These are phyloP conservation scores for Pygoscelis antarcticus DNA, from an alignment of 2,113 vertebrate genomes.

Conservation along the genomic window DNA sequence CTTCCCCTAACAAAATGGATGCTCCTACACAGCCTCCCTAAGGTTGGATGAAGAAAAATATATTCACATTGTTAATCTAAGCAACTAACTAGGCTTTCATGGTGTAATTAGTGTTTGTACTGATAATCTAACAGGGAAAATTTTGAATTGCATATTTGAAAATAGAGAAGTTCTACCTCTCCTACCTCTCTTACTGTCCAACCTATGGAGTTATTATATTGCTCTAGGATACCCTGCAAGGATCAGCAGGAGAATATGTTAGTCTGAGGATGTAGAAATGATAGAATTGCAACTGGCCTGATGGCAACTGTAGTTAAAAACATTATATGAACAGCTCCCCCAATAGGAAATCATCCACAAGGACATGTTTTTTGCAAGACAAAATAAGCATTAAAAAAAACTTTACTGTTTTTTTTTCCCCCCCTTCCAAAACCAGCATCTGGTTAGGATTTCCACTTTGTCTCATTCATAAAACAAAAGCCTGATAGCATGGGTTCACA, in stretches of 20 bases:
- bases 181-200: background rate
- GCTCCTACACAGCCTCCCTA: background rate
- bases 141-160: background rate
- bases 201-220: background rate
- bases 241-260: background rate
- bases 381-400: background rate
- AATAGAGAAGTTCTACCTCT: background rate
- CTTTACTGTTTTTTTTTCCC: background rate
- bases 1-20: background rate
- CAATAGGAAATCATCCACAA: background rate
- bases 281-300: background rate
- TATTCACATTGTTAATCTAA: background rate
- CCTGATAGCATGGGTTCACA: background rate
- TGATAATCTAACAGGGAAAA: background rate
- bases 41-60: background rate
- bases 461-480: background rate
- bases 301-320: background rate
- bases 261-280: background rate
- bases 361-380: background rate
- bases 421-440: background rate
- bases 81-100: background rate
- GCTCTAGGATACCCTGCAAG: background rate
- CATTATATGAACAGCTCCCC: background rate
- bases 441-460: background rate
- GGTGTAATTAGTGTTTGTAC: background rate